Evolutionary conservation across 2,888 invertebrate genomes (phyloP).

Genomic region (Amphipyra tragopoginis): DNA sequence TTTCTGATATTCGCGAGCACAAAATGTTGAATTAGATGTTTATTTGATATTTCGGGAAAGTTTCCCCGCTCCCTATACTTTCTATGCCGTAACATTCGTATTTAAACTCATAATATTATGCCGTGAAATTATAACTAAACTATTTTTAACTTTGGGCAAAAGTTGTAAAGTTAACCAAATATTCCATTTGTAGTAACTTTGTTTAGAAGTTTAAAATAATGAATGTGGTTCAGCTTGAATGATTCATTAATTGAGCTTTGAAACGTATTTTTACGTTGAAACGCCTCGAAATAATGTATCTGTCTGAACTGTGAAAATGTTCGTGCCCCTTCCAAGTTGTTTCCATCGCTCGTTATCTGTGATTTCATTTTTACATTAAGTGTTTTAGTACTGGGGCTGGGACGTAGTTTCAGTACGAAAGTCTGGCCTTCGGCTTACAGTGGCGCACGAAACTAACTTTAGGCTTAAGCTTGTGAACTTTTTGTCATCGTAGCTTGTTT

Average conservation of each 20-base stretch:
- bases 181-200: slow-evolving; percentile 19
- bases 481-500: slow-evolving; percentile 70
- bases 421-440: slow-evolving; percentile 65
- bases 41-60: slow-evolving; percentile 54
- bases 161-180: slow-evolving; percentile 31
- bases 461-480: slow-evolving; percentile 72
- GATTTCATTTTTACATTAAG: slow-evolving; percentile 39
- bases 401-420: slow-evolving; percentile 53
- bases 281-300: too few species aligned
- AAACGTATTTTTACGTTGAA: too few species aligned
- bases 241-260: background rate
- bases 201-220: slow-evolving; percentile 18
- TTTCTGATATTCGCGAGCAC: slow-evolving; percentile 46
- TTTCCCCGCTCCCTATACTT: slow-evolving; percentile 32
- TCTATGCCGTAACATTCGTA: slow-evolving; percentile 34
- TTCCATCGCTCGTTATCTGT: slow-evolving; percentile 12
- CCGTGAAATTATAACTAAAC: slow-evolving; percentile 32
- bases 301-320: background rate
- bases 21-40: slow-evolving; percentile 57
- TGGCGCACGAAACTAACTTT: slow-evolving; percentile 70
- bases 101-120: slow-evolving; percentile 28
- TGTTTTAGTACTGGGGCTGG: slow-evolving; percentile 31
- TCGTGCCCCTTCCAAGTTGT: background rate
- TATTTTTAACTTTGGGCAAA: slow-evolving; percentile 43
- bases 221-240: slow-evolving; percentile 14